Percentiles rank a stretch among this genome's conserved stretches.
Conservation (phyloP, 1,140 invertebrate species). For the Tyrophagus putrescentiae region DNA sequence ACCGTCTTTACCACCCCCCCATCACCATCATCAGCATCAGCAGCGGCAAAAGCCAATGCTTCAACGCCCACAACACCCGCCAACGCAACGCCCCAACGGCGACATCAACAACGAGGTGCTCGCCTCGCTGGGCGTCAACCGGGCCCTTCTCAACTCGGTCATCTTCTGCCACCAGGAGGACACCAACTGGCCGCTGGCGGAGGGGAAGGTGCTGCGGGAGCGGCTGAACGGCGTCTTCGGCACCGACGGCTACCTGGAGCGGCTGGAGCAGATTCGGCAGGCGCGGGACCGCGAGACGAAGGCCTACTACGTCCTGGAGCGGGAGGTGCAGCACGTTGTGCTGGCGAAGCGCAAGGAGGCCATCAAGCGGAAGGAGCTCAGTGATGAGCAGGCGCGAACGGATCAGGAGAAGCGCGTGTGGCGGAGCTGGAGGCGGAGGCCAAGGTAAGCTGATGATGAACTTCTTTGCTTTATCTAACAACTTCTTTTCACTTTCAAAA, state of each 20-base stretch:
- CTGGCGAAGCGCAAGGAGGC: slow-evolving; percentile 41
- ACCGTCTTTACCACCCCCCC: slow-evolving; percentile 24
- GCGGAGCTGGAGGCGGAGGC: slow-evolving; percentile 39
- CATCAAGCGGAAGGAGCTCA: slow-evolving; percentile 39
- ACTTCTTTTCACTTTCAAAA: no score
- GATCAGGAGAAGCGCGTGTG: slow-evolving; percentile 43
- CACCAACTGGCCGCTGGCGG: slow-evolving; percentile 85
- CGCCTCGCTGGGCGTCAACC: slow-evolving; percentile 58
- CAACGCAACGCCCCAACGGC: no score
- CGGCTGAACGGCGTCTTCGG: slow-evolving; percentile 98
- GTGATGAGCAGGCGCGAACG: slow-evolving; percentile 44
- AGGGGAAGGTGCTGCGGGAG: slow-evolving; percentile 80
- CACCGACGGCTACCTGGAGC: slow-evolving; percentile 79
- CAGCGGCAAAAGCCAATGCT: no score
- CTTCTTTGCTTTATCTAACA: no score
- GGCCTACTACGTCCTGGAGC: slow-evolving; percentile 34
- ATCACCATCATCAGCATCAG: no score
- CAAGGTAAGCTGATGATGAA: no score
- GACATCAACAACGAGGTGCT: slow-evolving; percentile 54
- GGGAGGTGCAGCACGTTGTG: slow-evolving; percentile 41
- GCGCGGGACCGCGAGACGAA: slow-evolving; percentile 44
- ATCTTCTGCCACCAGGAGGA: slow-evolving; percentile 99
- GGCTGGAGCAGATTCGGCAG: slow-evolving; percentile 62
- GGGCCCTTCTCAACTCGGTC: slow-evolving; percentile 85
- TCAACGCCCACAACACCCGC: no score